Conservation (phyloP, 1,140 invertebrate genomes). For the Drosophila albomicans region DNA sequence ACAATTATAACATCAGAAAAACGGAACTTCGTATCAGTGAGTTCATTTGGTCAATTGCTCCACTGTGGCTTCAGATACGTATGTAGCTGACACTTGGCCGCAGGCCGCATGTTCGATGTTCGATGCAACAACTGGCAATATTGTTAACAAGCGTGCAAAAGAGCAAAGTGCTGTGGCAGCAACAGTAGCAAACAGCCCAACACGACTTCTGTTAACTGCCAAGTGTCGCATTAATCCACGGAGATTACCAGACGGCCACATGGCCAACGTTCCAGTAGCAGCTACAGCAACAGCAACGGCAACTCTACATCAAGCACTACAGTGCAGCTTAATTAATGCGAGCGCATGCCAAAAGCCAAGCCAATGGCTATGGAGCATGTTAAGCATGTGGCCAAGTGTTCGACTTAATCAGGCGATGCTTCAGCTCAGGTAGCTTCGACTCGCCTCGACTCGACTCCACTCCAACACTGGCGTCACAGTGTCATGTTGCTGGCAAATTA, state of each 20-base stretch:
- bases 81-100: slow-evolving; percentile 51
- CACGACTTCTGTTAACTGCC: slow-evolving; percentile 65
- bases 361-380: slow-evolving; percentile 32
- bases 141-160: slow-evolving; percentile 80
- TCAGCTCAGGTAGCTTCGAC: slow-evolving; percentile 2
- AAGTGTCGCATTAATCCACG: slow-evolving; percentile 78
- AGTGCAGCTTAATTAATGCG: slow-evolving; percentile 76
- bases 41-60: slow-evolving; percentile 43
- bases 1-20: neutral
- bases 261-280: slow-evolving; percentile 29
- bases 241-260: slow-evolving; percentile 74
- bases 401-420: slow-evolving; percentile 71
- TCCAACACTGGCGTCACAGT: slow-evolving; percentile 35
- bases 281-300: slow-evolving; percentile 2
- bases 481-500: slow-evolving; percentile 81
- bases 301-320: slow-evolving; percentile 3
- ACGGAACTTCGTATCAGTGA: slow-evolving; percentile 1
- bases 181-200: slow-evolving; percentile 28
- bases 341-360: slow-evolving; percentile 75
- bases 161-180: slow-evolving; percentile 46
- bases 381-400: slow-evolving; percentile 60
- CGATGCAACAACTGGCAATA: slow-evolving; percentile 68
- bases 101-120: slow-evolving; percentile 65
- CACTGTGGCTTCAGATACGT: slow-evolving; percentile 44
- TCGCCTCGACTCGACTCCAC: slow-evolving; percentile 18